Evolutionary conservation across 2,888 invertebrate genomes (phyloP).

Genomic region (Meghimatium bilineatum): DNA sequence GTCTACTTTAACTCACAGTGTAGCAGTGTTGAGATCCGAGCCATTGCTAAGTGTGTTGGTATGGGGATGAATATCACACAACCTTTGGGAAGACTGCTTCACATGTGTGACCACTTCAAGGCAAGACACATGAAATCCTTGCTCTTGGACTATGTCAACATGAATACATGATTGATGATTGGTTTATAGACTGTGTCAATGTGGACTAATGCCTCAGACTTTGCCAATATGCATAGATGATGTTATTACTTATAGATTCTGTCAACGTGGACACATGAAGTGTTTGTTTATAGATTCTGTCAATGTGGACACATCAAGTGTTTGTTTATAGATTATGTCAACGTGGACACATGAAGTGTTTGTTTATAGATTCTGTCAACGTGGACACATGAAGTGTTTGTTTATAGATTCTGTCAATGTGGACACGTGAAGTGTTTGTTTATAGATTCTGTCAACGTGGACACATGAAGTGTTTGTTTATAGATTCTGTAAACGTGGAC

Average conservation of each 20-base stretch:
- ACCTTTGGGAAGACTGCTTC: conserved; percentile 37
- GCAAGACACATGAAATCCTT: conserved; percentile 34
- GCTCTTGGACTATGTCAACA: conserved; percentile 1
- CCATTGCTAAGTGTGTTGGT: conserved; percentile 35
- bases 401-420: too few species aligned
- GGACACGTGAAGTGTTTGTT: too few species aligned
- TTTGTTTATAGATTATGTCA: too few species aligned
- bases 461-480: too few species aligned
- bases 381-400: too few species aligned
- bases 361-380: too few species aligned
- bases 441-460: too few species aligned
- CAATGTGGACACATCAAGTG: background rate
- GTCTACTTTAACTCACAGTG: conserved; percentile 39
- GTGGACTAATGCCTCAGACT: background rate
- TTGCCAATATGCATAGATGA: too few species aligned
- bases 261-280: background rate
- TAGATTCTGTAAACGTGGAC: too few species aligned
- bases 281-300: background rate
- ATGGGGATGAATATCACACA: background rate
- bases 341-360: too few species aligned
- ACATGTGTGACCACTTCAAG: conserved; percentile 26
- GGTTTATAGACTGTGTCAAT: background rate
- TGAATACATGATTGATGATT: background rate
- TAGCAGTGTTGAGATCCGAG: conserved; percentile 31
- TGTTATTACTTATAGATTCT: conserved; percentile 12